Conservation (phyloP, 2,113 vertebrate genomes). For the Phalacrocorax pelagicus region DNA sequence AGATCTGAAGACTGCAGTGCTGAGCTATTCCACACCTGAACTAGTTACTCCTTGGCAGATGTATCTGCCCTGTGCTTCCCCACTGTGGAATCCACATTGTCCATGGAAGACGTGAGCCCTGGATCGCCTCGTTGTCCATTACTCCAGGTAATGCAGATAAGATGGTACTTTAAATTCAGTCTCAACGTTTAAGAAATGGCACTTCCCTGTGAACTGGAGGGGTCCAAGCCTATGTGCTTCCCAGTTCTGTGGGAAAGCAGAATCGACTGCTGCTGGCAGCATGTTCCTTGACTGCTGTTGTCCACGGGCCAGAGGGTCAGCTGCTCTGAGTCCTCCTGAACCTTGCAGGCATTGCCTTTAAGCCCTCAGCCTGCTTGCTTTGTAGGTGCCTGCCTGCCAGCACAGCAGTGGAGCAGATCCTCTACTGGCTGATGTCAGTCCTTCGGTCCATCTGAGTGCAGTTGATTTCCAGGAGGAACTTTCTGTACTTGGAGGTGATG, state of each 20-base stretch:
- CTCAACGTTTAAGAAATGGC: not conserved
- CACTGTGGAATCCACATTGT: not conserved
- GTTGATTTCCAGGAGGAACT: not conserved
- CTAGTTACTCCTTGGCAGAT: not conserved
- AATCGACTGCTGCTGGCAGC: not conserved
- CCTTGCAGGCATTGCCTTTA: not conserved
- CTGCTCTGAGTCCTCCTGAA: not conserved
- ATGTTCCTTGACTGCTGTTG: not conserved
- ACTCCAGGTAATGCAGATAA: not conserved
- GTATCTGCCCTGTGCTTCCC: not conserved
- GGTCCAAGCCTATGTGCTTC: not conserved
- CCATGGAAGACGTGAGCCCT: not conserved
- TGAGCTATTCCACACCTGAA: not conserved
- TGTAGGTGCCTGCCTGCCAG: not conserved
- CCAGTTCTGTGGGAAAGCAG: not conserved
- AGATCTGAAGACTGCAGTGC: not conserved
- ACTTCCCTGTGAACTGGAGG: not conserved
- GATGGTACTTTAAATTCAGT: not conserved
- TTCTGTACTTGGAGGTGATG: fast-evolving
- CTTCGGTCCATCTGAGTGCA: not conserved
- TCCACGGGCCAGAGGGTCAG: not conserved
- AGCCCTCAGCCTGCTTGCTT: not conserved
- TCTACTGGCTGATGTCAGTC: not conserved
- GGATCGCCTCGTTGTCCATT: not conserved
- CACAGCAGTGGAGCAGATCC: not conserved